Conservation (phyloP, 2,113 vertebrate genomes). For the Pterocles orientalis region DNA sequence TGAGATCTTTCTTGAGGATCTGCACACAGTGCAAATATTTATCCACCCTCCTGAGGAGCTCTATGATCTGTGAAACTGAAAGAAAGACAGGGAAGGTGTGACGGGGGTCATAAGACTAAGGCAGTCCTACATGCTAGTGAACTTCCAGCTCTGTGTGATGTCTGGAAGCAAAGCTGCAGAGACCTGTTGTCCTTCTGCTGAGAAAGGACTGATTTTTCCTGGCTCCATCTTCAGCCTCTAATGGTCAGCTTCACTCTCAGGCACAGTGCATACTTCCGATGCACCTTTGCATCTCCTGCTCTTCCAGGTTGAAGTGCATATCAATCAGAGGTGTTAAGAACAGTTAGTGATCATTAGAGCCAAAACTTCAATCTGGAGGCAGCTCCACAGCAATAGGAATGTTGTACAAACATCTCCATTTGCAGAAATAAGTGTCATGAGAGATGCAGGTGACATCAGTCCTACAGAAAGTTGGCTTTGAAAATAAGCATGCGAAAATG, state of each 20-base stretch:
- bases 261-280: neutral
- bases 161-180: neutral
- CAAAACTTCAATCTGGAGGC: neutral
- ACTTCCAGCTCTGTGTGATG: neutral
- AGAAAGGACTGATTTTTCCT: neutral
- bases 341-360: neutral
- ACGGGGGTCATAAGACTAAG: neutral
- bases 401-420: neutral
- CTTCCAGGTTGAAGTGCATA: neutral
- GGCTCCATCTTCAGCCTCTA: neutral
- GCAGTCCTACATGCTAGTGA: neutral
- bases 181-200: neutral
- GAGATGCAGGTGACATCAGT: neutral
- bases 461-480: neutral
- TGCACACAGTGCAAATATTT: neutral
- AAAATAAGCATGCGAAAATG: neutral
- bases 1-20: neutral
- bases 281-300: neutral
- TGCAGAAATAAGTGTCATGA: neutral
- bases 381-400: neutral
- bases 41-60: neutral
- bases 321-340: neutral
- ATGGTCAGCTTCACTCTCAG: neutral
- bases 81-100: neutral
- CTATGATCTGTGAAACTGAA: neutral